Evolutionary conservation across 2,113 vertebrate genomes (phyloP).

Genomic region (Stegastes partitus): DNA sequence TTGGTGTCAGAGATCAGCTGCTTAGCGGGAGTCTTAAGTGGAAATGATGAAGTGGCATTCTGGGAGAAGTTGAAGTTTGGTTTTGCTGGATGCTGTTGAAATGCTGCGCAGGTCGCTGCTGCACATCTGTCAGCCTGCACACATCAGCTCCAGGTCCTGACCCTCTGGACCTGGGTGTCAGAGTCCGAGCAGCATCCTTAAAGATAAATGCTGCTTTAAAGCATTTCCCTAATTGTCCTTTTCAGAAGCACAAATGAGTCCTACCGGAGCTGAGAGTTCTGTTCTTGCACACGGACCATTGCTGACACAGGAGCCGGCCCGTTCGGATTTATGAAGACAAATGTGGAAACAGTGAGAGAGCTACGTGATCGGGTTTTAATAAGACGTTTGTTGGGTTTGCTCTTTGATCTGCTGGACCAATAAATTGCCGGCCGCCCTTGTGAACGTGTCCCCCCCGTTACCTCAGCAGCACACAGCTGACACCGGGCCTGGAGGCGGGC

Average conservation of each 20-base stretch:
- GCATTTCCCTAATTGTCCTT: too few relatives aligned
- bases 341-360: constrained; percentile 38
- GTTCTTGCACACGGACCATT: constrained; percentile 10
- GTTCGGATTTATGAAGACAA: constrained; percentile 47
- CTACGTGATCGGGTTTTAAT: constrained; percentile 44
- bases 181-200: too few relatives aligned
- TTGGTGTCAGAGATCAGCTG: constrained; percentile 50
- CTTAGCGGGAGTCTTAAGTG: constrained; percentile 38
- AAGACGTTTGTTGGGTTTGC: constrained; percentile 44
- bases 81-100: too few relatives aligned
- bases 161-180: too few relatives aligned
- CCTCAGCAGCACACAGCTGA: constrained; percentile 60
- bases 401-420: constrained; percentile 58
- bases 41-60: constrained; percentile 49
- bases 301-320: constrained; percentile 25
- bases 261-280: constrained; percentile 30
- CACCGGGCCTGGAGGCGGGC: constrained; percentile 41
- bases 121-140: too few relatives aligned
- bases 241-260: neutral
- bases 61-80: constrained; percentile 1
- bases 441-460: constrained; percentile 47
- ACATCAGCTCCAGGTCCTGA: too few relatives aligned
- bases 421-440: constrained; percentile 35
- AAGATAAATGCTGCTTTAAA: too few relatives aligned
- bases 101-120: too few relatives aligned